These are phyloP conservation scores for Tachina fera DNA, from an alignment of 2,888 invertebrate species.

Conservation along the genomic window DNA sequence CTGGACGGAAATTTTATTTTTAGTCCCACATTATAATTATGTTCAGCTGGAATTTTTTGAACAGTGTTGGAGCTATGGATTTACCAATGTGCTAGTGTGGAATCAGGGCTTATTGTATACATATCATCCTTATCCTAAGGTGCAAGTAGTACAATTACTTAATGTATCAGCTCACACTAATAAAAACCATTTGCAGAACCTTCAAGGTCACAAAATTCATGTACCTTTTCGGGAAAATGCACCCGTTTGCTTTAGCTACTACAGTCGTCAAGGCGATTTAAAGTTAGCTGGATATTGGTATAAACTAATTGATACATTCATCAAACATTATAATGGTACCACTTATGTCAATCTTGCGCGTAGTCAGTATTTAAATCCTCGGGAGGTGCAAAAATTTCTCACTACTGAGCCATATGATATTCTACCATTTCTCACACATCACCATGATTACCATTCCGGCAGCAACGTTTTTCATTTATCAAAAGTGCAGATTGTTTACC, in stretches of 20 bases:
- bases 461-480: conserved; percentile 69
- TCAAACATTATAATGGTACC: too few species aligned
- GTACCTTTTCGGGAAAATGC: conserved; percentile 47
- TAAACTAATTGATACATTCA: conserved; percentile 72
- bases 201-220: conserved; percentile 71
- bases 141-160: conserved; percentile 59
- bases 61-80: conserved; percentile 74
- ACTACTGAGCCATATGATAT: neutral
- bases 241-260: conserved; percentile 63
- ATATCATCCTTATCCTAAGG: conserved; percentile 74
- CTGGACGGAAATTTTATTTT: conserved; percentile 48
- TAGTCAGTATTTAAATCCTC: too few species aligned
- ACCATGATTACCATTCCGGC: conserved; percentile 6
- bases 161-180: neutral
- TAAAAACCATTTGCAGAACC: conserved; percentile 68
- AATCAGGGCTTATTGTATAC: conserved; percentile 64
- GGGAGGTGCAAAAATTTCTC: neutral
- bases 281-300: conserved; percentile 75
- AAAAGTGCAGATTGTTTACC: conserved; percentile 73
- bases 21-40: neutral
- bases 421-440: neutral
- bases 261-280: conserved; percentile 61
- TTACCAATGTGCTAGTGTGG: conserved; percentile 72
- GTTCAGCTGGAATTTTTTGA: conserved; percentile 66
- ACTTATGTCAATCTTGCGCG: too few species aligned